These are phyloP conservation scores for Pseudocheirus occidentalis DNA, from an alignment of 2,797 vertebrate genomes.

Conservation along the genomic window DNA sequence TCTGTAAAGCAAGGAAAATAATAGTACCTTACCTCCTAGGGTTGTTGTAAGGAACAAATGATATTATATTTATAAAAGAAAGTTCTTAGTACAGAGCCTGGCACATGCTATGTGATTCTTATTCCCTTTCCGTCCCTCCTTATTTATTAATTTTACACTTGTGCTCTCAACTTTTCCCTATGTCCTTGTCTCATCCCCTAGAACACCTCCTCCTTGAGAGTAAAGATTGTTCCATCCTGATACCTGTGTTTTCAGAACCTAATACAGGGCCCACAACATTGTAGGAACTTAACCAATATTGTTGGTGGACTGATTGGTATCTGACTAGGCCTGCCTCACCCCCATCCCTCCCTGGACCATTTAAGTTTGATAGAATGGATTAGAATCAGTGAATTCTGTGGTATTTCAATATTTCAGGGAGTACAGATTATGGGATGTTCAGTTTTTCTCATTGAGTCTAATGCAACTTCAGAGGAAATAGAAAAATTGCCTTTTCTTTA, in stretches of 20 bases:
- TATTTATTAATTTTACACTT: not conserved
- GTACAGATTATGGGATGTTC: not conserved
- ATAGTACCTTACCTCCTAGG: not conserved
- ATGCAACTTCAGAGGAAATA: conserved; percentile 19
- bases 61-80: not conserved
- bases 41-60: not conserved
- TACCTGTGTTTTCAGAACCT: not conserved
- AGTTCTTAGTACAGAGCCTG: not conserved
- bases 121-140: not conserved
- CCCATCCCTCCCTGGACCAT: not conserved
- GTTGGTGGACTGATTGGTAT: not conserved
- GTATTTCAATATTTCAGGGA: not conserved
- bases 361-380: not conserved
- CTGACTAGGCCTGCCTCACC: too few species aligned
- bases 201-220: not conserved
- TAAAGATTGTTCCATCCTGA: not conserved
- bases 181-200: not conserved
- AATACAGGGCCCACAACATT: not conserved
- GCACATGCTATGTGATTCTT: not conserved
- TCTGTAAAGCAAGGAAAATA: not conserved
- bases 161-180: not conserved
- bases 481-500: conserved; percentile 42
- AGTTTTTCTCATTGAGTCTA: not conserved
- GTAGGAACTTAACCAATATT: not conserved
- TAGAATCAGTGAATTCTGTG: not conserved